Percentiles rank a stretch among this genome's conserved stretches.
Conservation (phyloP, 2,888 invertebrate species). For the Drosophila parthenogenetica region DNA sequence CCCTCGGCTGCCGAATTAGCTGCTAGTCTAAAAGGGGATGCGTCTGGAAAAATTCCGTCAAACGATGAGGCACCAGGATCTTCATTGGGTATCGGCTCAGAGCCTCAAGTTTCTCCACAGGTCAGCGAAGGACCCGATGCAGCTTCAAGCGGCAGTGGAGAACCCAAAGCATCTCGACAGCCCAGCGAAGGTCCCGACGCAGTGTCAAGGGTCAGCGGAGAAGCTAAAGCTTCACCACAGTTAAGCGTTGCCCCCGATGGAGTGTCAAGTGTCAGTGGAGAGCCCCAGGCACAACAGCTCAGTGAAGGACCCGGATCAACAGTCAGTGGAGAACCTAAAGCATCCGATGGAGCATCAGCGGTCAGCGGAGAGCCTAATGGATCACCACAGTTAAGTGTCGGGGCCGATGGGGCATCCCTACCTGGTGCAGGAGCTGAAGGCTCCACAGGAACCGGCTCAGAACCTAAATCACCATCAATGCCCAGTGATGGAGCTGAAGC, state of each 20-base stretch:
- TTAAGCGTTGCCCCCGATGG: neutral
- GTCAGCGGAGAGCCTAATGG: neutral
- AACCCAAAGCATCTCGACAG: neutral
- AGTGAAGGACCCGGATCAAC: neutral
- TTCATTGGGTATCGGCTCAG: neutral
- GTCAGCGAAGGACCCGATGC: neutral
- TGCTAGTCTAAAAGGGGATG: neutral
- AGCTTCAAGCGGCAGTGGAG: neutral
- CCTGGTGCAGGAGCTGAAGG: neutral
- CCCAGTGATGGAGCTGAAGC: neutral
- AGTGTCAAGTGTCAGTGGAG: neutral
- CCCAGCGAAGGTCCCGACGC: neutral
- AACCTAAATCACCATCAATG: neutral
- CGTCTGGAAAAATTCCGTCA: neutral
- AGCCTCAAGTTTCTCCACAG: neutral
- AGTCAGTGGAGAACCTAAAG: neutral
- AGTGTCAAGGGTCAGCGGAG: neutral
- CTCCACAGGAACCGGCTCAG: neutral
- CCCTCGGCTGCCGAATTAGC: no score
- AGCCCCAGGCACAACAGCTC: neutral
- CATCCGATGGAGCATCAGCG: neutral
- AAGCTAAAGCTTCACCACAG: neutral
- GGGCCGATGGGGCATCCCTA: neutral
- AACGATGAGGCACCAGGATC: neutral
- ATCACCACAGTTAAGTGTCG: neutral